Percentiles rank a stretch among this genome's conserved stretches.
phyloP scores from a whole-genome alignment of 2,113 vertebrate genomes.

The Gopherus flavomarginatus region DNA sequence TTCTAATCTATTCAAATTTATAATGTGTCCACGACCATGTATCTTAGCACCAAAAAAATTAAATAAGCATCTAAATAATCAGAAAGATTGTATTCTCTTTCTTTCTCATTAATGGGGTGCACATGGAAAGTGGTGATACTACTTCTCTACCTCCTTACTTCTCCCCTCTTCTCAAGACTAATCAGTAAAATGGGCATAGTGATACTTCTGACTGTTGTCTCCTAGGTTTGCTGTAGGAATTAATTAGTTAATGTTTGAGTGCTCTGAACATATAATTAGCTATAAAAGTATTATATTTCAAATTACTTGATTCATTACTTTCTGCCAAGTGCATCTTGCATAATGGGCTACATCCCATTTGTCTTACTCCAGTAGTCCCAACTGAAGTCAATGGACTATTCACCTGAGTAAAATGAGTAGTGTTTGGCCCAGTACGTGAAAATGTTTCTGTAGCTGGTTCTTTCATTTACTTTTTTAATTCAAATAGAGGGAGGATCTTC shows the following conservation, averaged over 20 bases:
- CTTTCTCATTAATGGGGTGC: not conserved
- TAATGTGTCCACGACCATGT: not conserved
- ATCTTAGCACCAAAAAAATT: not conserved
- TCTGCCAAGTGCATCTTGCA: not conserved
- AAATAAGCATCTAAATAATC: not conserved
- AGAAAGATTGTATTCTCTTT: not conserved
- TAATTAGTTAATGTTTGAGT: not conserved
- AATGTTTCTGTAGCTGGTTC: not conserved
- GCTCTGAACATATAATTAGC: not conserved
- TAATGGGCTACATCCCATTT: not conserved
- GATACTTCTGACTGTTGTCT: not conserved
- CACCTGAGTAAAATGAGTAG: not conserved
- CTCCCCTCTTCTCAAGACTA: not conserved
- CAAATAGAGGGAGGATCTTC: not conserved
- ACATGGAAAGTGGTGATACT: not conserved
- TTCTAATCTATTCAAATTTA: not conserved
- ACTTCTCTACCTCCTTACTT: not conserved
- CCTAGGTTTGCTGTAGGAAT: not conserved
- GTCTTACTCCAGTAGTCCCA: not conserved
- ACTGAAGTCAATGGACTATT: not conserved
- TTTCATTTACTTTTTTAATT: not conserved
- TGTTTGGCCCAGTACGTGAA: not conserved
- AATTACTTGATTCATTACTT: not conserved
- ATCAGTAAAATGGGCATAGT: not conserved
- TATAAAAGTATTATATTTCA: not conserved